Evolutionary conservation across 2,797 vertebrate species (phyloP).

Genomic region (Crocodylus rhombifer): DNA sequence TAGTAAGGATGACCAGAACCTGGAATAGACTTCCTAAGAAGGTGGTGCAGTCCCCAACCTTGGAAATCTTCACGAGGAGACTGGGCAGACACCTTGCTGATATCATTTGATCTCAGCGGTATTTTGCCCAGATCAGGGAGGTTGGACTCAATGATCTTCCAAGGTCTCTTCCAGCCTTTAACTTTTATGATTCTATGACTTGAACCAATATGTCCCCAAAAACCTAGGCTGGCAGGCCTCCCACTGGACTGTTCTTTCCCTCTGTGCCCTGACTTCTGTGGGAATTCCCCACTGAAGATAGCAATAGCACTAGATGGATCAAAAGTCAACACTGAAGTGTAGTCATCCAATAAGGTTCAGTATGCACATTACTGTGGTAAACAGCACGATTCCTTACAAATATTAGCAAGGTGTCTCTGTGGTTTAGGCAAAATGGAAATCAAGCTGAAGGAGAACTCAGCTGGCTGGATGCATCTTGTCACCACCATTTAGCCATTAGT

Average conservation of each 20-base stretch:
- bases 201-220: too few relatives aligned
- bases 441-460: background rate
- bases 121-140: too few relatives aligned
- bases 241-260: background rate
- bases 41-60: too few relatives aligned
- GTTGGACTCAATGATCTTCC: too few relatives aligned
- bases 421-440: background rate
- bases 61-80: too few relatives aligned
- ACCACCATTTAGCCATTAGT: background rate
- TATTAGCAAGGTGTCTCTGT: accelerated
- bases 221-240: background rate
- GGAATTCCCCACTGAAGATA: too few relatives aligned
- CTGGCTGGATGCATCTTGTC: background rate
- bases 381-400: accelerated
- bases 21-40: too few relatives aligned
- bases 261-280: background rate
- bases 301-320: accelerated
- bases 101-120: too few relatives aligned
- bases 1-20: too few relatives aligned
- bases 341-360: accelerated
- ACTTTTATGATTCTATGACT: too few relatives aligned
- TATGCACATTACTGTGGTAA: accelerated
- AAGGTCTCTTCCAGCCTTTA: too few relatives aligned
- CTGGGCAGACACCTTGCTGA: too few relatives aligned
- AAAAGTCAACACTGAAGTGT: accelerated